Evolutionary conservation across 2,888 invertebrate genomes (phyloP).

Genomic region (Eucera pruinosa): DNA sequence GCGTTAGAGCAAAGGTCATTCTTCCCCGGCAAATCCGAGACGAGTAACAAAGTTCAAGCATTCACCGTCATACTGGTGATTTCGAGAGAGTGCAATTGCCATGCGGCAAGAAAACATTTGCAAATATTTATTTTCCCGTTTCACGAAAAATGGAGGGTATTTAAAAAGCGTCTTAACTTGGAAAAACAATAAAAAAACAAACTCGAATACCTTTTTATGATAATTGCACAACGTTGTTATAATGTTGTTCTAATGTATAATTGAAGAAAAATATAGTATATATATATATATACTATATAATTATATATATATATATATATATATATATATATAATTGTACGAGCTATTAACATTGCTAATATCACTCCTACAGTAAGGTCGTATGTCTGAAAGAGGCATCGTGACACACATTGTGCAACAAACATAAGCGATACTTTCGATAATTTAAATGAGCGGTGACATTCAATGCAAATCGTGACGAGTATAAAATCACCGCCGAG

Average conservation of each 20-base stretch:
- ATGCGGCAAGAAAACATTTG: conserved; percentile 18
- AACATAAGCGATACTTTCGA: conserved; percentile 58
- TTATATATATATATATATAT: background rate
- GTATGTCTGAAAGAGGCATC: conserved; percentile 17
- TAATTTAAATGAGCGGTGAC: conserved; percentile 60
- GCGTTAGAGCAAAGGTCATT: conserved; percentile 78
- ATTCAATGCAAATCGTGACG: conserved; percentile 61
- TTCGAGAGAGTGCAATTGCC: conserved; percentile 54
- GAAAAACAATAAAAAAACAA: too few relatives aligned
- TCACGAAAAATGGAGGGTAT: background rate
- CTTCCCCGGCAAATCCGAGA: conserved; percentile 68
- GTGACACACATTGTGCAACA: conserved; percentile 52
- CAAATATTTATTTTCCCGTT: conserved; percentile 15
- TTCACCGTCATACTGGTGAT: conserved; percentile 76
- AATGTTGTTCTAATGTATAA: background rate
- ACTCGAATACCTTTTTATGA: too few relatives aligned
- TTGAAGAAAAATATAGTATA: background rate
- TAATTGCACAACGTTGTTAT: background rate
- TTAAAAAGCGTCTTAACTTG: too few relatives aligned
- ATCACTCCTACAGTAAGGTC: conserved; percentile 27
- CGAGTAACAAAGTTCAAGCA: conserved; percentile 79
- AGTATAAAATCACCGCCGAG: conserved; percentile 28
- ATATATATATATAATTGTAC: conserved; percentile 10
- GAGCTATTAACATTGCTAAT: conserved; percentile 48
- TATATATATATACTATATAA: background rate